Conservation (phyloP, 2,113 vertebrate genomes). For the Megaptera novaeangliae region DNA sequence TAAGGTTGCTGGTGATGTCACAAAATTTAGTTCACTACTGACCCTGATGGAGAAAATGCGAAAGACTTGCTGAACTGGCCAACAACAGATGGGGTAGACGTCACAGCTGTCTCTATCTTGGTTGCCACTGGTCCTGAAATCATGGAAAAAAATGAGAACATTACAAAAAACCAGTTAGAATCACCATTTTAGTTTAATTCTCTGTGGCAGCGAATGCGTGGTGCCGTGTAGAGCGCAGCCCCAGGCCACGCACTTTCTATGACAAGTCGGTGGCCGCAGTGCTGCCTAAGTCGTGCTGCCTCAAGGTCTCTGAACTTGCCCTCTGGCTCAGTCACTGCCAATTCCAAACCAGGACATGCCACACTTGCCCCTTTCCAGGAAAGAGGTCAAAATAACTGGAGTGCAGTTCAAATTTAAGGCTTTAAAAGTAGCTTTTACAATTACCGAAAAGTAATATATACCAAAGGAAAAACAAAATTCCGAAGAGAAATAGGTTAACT, state of each 20-base stretch:
- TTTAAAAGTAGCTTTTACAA: background rate
- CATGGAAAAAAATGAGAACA: background rate
- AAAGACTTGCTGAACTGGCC: constrained; percentile 85
- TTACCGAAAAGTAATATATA: background rate
- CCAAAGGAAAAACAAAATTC: background rate
- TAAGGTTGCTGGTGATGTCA: background rate
- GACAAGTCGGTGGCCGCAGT: too few relatives aligned
- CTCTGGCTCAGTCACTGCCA: background rate
- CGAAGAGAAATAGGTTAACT: background rate
- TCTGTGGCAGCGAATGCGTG: accelerated
- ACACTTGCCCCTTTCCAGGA: background rate
- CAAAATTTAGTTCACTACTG: constrained; percentile 68
- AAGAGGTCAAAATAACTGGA: background rate
- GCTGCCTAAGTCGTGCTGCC: background rate
- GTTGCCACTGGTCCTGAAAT: constrained; percentile 74
- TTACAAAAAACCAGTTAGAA: background rate
- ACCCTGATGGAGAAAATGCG: constrained; percentile 84
- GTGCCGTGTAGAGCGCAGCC: background rate
- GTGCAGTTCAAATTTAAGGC: background rate
- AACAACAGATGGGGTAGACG: constrained; percentile 69
- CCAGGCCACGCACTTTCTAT: background rate
- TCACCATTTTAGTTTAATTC: background rate
- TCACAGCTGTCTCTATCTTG: constrained; percentile 80
- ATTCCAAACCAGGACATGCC: background rate
- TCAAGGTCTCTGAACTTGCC: background rate